Evolutionary conservation across 2,888 invertebrate genomes (phyloP), one percentile per base, ranked within the genome.

Genomic region (Chrysina gloriosa): DNA sequence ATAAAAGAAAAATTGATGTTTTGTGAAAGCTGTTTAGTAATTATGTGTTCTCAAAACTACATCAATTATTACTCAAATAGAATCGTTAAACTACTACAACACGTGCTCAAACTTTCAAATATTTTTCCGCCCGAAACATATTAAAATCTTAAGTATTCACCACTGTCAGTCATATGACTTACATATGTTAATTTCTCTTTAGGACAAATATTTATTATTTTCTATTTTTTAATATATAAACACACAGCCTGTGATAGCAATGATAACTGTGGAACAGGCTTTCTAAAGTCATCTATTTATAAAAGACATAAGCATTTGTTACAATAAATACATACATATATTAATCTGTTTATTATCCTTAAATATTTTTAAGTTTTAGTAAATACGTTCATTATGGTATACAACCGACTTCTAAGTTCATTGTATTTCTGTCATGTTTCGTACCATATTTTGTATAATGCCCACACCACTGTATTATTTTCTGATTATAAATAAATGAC

Each of bases 201-300:
- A 25, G 9, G 29, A 27, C 25, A 42, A 31, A 52, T 31, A 52
- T 52, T 42, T 42, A 27, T 61, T 61, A 16, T 42, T 61, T 61
- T 61, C 25, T 61, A 61, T 61, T 61, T 61, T 61, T 42, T 61
- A 61, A 39, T 42, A 61, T 61, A 42, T 42, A 27, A 42, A 61
- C 16, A 31, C 45, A 52, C 31, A 61, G 42, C 58, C 58, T 61
- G 58, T 61, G 42, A 27, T 27, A 61, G 27, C 25, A 42, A 27
- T 11, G 27, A 42, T 16, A n/a, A 39, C 39, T 58, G 29, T 27
- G 11, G n/a, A 61, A 42, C 58, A 61, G 58, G 58, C 42, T 42
- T 39, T 29, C 27, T 42, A 61, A 61, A 61, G 52, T 52, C 52
- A 52, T 52, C 25, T 42, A 61, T 42, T 42, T 61, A 42, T 61